Conservation (phyloP, 2,113 vertebrate genomes). For the Rhegmatorhina hoffmannsi region DNA sequence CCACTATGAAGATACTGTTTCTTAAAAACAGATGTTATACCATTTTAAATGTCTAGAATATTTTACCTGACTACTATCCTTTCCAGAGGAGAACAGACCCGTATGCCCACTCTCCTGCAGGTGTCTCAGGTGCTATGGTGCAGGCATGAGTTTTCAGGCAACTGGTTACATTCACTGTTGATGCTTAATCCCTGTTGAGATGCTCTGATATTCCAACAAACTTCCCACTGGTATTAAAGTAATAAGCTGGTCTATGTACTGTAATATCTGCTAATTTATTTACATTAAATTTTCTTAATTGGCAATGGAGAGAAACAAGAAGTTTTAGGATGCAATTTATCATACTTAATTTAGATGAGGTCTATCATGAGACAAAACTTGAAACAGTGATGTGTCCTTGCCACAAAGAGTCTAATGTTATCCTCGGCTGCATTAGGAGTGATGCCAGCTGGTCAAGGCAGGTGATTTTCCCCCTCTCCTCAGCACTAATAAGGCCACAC, state of each 20-base stretch:
- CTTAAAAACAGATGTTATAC: not conserved
- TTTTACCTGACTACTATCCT: not conserved
- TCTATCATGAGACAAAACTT: not conserved
- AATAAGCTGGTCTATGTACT: not conserved
- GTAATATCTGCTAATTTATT: not conserved
- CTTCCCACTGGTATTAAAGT: not conserved
- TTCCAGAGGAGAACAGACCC: not conserved
- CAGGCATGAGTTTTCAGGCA: not conserved
- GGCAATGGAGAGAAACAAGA: not conserved
- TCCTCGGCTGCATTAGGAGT: not conserved
- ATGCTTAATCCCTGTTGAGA: not conserved
- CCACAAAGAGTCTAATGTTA: fast-evolving
- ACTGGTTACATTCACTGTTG: not conserved
- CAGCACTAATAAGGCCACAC: not conserved
- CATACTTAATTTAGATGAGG: not conserved
- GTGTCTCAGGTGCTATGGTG: not conserved
- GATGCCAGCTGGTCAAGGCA: not conserved
- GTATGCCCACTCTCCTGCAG: not conserved
- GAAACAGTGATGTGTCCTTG: not conserved
- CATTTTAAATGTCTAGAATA: not conserved
- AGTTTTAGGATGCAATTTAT: not conserved
- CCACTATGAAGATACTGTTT: not conserved
- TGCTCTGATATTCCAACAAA: not conserved
- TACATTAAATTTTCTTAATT: not conserved
- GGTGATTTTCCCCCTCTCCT: not conserved